Evolutionary conservation across 2,888 invertebrate genomes (phyloP), one percentile per base, ranked within the genome.

Genomic region (Hydropsyche betteni): DNA sequence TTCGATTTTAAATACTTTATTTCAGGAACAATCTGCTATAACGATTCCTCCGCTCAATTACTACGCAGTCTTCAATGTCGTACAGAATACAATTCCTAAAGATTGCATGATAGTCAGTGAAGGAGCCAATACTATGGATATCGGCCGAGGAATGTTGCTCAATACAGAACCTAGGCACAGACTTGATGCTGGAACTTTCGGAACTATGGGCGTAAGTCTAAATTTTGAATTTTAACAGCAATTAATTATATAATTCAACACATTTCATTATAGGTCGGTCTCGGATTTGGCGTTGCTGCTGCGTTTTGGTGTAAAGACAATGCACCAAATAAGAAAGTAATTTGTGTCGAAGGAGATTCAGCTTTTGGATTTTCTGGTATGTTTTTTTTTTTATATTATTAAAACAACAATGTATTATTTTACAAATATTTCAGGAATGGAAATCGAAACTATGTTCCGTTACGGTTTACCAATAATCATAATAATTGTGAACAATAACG

Each of bases 91-190:
- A 74, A 89, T 96, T 76, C 95, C 96, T 0, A 88, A 90, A 82
- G 94, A 98, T 85, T 91, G 93, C 5, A 91, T 98, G 14, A 95
- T 99, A 77, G 94, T 98, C 38, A 98, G 97, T 82, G 98, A 99
- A 86, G 99, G 98, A 33, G 98, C 98, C 51, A 98, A 98, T 84
- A 99, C 98, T 0, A 99, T 99, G 99, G 98, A 99, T 83, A 98
- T 98, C 82, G 98, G 98, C 0, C 89, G 98, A 68, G 92, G 96
- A 0, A 91, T 98, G 85, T 85, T 98, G 52, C 86, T 92, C n/a
- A 97, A 98, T 83, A 89, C 89, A 80, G 86, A 91, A 80, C 95
- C 98, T 0, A 87, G 97, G 61, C 97, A 96, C 82, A 90, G 98
- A 76, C 88, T 98, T 4, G 98, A 98, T 84, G 98, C 98, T 5